A percentile compares a stretch with the other conserved stretches of the same genome.
Conservation (phyloP, 2,888 invertebrate genomes). For the Chrysopilus asiliformis region DNA sequence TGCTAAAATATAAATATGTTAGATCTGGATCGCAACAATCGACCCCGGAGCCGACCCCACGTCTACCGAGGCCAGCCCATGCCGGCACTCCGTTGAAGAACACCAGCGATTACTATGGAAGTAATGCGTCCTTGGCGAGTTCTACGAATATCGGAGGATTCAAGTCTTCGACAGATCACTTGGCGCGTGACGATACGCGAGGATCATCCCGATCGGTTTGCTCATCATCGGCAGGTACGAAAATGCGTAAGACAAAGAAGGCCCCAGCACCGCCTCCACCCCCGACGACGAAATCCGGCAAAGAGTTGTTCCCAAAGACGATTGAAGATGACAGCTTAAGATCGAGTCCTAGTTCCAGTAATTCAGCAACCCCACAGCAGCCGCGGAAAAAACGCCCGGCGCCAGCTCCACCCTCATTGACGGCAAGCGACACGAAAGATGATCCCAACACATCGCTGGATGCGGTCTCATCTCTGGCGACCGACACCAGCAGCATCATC, state of each 20-base stretch:
- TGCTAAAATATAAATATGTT: conserved; percentile 31
- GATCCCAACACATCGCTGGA: neutral
- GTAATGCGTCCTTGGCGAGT: conserved; percentile 24
- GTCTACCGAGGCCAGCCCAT: conserved; percentile 15
- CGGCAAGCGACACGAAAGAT: neutral
- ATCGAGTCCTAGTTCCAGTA: conserved; percentile 24
- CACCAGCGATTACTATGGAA: conserved; percentile 23
- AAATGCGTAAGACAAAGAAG: conserved; percentile 21
- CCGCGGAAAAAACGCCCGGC: conserved; percentile 50
- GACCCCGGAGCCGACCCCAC: conserved; percentile 26
- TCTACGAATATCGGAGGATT: conserved; percentile 12
- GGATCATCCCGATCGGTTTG: conserved; percentile 25
- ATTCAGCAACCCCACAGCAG: conserved; percentile 34
- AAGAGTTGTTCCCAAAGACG: conserved; percentile 8
- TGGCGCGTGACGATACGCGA: conserved; percentile 22
- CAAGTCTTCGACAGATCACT: conserved; percentile 13
- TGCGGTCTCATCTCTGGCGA: neutral
- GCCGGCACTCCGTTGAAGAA: conserved; percentile 22
- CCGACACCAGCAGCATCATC: neutral
- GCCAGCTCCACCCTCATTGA: conserved; percentile 44
- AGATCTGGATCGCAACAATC: conserved; percentile 25
- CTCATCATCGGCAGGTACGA: conserved; percentile 14
- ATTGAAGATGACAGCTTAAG: conserved; percentile 18
- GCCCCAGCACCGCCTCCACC: conserved; percentile 25
- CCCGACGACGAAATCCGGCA: conserved; percentile 11